phyloP scores from a whole-genome alignment of 2,113 vertebrate genomes.

The Otis tarda region DNA sequence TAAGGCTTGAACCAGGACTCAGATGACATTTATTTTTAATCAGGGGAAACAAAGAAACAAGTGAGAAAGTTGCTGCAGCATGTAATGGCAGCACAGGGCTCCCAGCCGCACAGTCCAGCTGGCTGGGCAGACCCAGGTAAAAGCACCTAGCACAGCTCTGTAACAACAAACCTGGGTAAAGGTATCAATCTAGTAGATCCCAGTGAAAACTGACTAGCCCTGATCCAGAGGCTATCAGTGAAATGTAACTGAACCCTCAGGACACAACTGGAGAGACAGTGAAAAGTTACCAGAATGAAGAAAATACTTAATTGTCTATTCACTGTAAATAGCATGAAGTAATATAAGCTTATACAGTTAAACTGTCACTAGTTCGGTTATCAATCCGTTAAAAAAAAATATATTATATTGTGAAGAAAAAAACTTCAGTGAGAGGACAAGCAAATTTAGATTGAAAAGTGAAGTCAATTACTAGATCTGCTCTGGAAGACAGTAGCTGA shows the following conservation, averaged over 20 bases:
- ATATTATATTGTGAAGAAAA: background rate
- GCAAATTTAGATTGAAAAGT: background rate
- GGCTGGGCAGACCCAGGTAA: background rate
- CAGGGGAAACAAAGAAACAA: background rate
- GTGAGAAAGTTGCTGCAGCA: background rate
- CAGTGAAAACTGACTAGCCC: background rate
- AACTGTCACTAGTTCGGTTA: background rate
- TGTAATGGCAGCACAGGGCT: background rate
- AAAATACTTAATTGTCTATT: background rate
- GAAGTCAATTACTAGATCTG: background rate
- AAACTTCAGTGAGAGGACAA: background rate
- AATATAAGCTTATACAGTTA: background rate
- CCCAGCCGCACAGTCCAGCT: background rate
- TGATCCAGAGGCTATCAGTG: background rate
- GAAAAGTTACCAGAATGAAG: background rate
- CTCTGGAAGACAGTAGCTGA: background rate
- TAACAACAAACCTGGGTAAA: background rate
- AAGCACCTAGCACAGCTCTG: background rate
- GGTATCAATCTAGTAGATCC: background rate
- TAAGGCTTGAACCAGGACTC: background rate
- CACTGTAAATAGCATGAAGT: background rate
- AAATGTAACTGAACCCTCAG: background rate
- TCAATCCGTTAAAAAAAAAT: background rate
- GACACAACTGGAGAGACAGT: background rate
- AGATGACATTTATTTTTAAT: slow-evolving; percentile 13